These are phyloP conservation scores for Porites divaricata DNA, from an alignment of 92 coral and sea anemone genomes.

Conservation along the genomic window DNA sequence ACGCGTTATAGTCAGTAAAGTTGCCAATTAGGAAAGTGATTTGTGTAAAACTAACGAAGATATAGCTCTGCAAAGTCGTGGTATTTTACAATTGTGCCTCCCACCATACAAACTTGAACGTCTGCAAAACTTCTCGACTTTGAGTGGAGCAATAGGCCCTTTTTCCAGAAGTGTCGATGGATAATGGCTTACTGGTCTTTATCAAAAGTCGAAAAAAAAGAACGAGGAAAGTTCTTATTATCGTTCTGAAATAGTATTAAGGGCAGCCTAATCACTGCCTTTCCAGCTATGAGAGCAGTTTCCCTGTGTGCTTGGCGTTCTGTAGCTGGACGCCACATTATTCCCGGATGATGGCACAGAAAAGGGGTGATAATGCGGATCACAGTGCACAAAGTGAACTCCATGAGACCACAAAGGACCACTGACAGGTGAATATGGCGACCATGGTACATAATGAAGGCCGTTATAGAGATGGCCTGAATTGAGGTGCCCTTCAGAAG, in stretches of 20 bases:
- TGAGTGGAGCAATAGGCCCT: too few relatives aligned
- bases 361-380: conserved; percentile 82
- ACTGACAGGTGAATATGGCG: conserved; percentile 73
- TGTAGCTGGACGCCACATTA: conserved; percentile 17
- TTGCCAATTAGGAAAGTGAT: too few relatives aligned
- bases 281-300: conserved; percentile 39
- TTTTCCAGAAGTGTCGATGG: too few relatives aligned
- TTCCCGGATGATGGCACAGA: conserved; percentile 50
- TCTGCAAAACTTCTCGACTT: too few relatives aligned
- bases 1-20: too few relatives aligned
- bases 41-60: too few relatives aligned
- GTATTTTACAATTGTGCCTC: too few relatives aligned
- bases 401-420: conserved; percentile 87
- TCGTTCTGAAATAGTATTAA: not conserved
- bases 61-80: too few relatives aligned
- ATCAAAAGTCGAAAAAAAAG: too few relatives aligned
- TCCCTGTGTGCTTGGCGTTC: conserved; percentile 40
- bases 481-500: conserved; percentile 67
- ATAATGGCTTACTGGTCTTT: too few relatives aligned
- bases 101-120: too few relatives aligned
- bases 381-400: conserved; percentile 83
- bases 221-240: too few relatives aligned
- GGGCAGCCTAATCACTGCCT: conserved; percentile 2
- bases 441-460: conserved; percentile 89
- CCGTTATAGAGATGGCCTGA: conserved; percentile 83